Percentiles rank a stretch among this genome's conserved stretches.
These are phyloP conservation scores for Poeciliopsis turrubarensis DNA, from an alignment of 2,113 vertebrate species.

Conservation along the genomic window DNA sequence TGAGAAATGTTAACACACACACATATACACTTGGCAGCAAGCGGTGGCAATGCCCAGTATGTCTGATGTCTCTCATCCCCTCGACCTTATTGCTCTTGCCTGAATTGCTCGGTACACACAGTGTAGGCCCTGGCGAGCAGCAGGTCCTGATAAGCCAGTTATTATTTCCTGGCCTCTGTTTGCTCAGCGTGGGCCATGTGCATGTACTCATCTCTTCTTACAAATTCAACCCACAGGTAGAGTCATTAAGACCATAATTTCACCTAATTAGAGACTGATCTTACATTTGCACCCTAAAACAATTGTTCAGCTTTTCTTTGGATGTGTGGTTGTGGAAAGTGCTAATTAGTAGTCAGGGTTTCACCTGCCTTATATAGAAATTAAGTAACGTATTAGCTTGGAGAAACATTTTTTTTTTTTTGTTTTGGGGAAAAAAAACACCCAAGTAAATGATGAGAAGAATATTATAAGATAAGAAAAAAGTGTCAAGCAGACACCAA, in stretches of 20 bases:
- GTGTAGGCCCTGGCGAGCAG: conserved; percentile 55
- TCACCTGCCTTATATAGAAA: not conserved
- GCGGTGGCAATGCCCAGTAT: conserved; percentile 53
- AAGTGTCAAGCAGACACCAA: not conserved
- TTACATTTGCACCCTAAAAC: not conserved
- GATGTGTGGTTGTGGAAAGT: not conserved
- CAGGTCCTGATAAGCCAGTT: conserved; percentile 50
- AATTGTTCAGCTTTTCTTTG: not conserved
- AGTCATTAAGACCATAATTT: conserved; percentile 25
- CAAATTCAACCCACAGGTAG: conserved; percentile 28
- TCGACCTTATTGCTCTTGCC: conserved; percentile 52
- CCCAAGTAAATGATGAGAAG: too few relatives aligned
- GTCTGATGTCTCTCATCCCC: conserved; percentile 46
- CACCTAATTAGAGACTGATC: not conserved
- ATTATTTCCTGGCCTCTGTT: conserved; percentile 53
- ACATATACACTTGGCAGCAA: conserved; percentile 24
- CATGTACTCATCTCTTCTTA: conserved; percentile 31
- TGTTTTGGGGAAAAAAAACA: too few relatives aligned
- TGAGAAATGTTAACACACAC: not conserved
- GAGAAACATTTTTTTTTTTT: not conserved
- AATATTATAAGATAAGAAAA: too few relatives aligned
- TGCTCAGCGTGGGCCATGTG: conserved; percentile 23
- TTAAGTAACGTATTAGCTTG: not conserved
- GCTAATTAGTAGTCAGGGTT: not conserved
- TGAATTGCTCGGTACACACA: conserved; percentile 21